Evolutionary conservation across 1,140 invertebrate species (phyloP).

Genomic region (Drosophila pseudoobscura): DNA sequence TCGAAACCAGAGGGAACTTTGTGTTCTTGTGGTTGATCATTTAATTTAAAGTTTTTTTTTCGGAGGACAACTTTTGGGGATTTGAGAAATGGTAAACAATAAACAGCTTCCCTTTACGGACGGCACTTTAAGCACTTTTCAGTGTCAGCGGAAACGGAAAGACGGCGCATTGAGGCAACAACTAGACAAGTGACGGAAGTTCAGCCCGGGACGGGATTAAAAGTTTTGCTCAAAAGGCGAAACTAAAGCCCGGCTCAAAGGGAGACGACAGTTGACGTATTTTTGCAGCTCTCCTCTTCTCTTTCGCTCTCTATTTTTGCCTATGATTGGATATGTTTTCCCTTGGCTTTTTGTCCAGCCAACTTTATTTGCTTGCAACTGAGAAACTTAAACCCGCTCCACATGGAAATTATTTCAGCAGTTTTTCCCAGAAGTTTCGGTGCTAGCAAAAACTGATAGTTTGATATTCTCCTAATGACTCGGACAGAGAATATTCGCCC

Average conservation of each 20-base stretch:
- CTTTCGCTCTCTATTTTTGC: slow-evolving; percentile 7
- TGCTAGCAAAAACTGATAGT: slow-evolving; percentile 33
- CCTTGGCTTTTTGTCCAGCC: not conserved
- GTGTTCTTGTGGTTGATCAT: slow-evolving; percentile 21
- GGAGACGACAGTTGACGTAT: slow-evolving; percentile 53
- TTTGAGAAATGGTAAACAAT: slow-evolving; percentile 53
- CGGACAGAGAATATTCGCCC: not conserved
- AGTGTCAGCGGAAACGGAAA: slow-evolving; percentile 49
- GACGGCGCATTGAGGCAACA: slow-evolving; percentile 14
- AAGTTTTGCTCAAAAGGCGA: slow-evolving; percentile 62
- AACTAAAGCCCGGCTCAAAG: slow-evolving; percentile 51
- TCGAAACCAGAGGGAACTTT: too few species aligned
- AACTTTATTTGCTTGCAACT: not conserved
- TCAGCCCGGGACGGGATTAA: slow-evolving; percentile 64
- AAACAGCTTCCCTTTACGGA: slow-evolving; percentile 46
- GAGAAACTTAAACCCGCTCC: slow-evolving; percentile 27
- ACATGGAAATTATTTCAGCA: slow-evolving; percentile 45
- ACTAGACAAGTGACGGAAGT: slow-evolving; percentile 48
- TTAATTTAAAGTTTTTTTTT: slow-evolving; percentile 46
- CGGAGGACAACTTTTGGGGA: slow-evolving; percentile 23
- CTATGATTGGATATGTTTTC: slow-evolving; percentile 13
- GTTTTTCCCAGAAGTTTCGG: slow-evolving; percentile 20
- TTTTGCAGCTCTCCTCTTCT: slow-evolving; percentile 1
- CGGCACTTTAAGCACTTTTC: slow-evolving; percentile 58
- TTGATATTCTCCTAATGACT: slow-evolving; percentile 42